phyloP scores from a whole-genome alignment of 2,797 vertebrate genomes.

The Erethizon dorsatum region DNA sequence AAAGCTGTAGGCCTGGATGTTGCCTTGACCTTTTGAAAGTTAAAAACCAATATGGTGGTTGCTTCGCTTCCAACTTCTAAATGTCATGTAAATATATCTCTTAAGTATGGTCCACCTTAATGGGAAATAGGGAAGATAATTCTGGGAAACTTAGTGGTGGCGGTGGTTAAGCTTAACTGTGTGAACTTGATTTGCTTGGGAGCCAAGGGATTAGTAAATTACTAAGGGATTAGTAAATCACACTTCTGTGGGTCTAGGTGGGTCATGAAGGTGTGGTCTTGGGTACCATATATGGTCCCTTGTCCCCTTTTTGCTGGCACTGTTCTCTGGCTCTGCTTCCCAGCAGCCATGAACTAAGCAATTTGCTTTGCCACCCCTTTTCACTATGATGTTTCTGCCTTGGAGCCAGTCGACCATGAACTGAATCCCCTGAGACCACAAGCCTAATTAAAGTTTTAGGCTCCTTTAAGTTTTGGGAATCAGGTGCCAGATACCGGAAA shows the following conservation, averaged over 20 bases:
- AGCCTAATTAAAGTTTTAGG: neutral
- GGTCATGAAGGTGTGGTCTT: neutral
- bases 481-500: neutral
- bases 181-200: neutral
- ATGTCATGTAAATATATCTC: neutral
- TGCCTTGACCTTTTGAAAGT: neutral
- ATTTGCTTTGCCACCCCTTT: neutral
- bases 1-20: neutral
- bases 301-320: neutral
- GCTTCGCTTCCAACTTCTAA: neutral
- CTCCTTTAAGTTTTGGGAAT: neutral
- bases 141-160: neutral
- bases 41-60: neutral
- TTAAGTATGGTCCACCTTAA: neutral
- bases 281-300: neutral
- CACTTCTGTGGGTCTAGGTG: neutral
- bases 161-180: neutral
- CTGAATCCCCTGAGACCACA: neutral
- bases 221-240: neutral
- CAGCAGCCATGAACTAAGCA: neutral
- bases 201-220: neutral
- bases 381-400: neutral
- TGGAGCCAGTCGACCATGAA: neutral
- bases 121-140: neutral
- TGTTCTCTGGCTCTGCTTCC: neutral